These are phyloP conservation scores for Dastarcus helophoroides DNA, from an alignment of 2,888 invertebrate genomes.

Conservation along the genomic window DNA sequence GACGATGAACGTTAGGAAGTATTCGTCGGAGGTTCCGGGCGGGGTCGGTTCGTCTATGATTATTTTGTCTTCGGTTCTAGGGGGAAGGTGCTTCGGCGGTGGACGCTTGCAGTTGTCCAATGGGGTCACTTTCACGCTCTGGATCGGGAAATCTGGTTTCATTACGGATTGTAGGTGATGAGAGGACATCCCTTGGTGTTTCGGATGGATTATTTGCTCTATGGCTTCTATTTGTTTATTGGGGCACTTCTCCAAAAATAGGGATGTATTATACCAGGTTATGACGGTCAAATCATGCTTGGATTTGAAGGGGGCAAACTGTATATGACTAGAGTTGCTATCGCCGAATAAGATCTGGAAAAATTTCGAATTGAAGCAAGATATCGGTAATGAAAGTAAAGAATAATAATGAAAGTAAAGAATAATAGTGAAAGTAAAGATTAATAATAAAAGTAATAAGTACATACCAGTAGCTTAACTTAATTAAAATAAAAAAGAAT, in stretches of 20 bases:
- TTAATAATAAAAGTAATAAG: too few species aligned
- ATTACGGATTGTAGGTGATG: constrained; percentile 54
- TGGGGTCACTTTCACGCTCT: constrained; percentile 50
- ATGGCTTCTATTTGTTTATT: constrained; percentile 62
- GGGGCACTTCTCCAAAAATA: constrained; percentile 64
- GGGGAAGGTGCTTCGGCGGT: constrained; percentile 8
- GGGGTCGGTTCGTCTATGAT: constrained; percentile 28
- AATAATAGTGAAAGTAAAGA: neutral
- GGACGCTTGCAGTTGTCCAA: constrained; percentile 42
- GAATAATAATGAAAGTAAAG: neutral
- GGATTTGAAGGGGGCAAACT: constrained; percentile 56
- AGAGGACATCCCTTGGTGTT: constrained; percentile 44
- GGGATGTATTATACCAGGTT: constrained; percentile 70
- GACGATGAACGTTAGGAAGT: constrained; percentile 72
- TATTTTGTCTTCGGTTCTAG: constrained; percentile 13
- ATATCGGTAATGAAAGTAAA: too few species aligned
- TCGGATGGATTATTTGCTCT: constrained; percentile 56
- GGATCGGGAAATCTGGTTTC: constrained; percentile 60
- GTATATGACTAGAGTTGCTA: constrained; percentile 57
- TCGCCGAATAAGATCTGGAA: constrained; percentile 64
- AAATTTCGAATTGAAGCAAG: too few species aligned
- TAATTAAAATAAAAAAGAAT: too few species aligned
- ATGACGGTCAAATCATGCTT: constrained; percentile 56
- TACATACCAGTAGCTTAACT: constrained; percentile 45
- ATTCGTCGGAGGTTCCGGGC: constrained; percentile 45